Percentiles rank a stretch among this genome's conserved stretches.
phyloP scores from a whole-genome alignment of 2,797 vertebrate genomes.

The Poliocrania exsul region DNA sequence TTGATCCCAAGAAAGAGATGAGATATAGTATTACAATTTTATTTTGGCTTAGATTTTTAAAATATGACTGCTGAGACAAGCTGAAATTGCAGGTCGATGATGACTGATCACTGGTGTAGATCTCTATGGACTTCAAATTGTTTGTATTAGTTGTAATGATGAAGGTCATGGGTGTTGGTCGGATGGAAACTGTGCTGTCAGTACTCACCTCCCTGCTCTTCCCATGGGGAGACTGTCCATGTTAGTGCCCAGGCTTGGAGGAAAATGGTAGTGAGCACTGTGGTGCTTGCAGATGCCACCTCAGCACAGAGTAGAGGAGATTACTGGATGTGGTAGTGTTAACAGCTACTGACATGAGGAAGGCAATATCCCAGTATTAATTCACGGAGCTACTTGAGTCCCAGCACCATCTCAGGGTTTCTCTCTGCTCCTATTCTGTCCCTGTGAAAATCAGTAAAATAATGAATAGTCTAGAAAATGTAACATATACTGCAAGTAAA shows the following conservation, averaged over 20 bases:
- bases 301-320: background rate
- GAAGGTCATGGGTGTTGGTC: background rate
- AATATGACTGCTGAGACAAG: background rate
- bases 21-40: background rate
- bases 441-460: background rate
- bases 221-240: accelerated
- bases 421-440: background rate
- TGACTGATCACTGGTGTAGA: background rate
- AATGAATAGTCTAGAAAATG: background rate
- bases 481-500: background rate
- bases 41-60: background rate
- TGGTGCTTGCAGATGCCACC: accelerated
- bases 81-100: background rate
- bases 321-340: background rate
- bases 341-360: background rate
- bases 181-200: background rate
- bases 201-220: background rate
- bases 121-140: background rate
- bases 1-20: background rate
- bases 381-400: background rate
- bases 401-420: background rate
- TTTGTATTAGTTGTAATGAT: background rate
- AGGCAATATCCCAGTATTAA: background rate
- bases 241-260: background rate
- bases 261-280: background rate